phyloP scores from a whole-genome alignment of 2,113 vertebrate genomes.

The Oreochromis niloticus region DNA sequence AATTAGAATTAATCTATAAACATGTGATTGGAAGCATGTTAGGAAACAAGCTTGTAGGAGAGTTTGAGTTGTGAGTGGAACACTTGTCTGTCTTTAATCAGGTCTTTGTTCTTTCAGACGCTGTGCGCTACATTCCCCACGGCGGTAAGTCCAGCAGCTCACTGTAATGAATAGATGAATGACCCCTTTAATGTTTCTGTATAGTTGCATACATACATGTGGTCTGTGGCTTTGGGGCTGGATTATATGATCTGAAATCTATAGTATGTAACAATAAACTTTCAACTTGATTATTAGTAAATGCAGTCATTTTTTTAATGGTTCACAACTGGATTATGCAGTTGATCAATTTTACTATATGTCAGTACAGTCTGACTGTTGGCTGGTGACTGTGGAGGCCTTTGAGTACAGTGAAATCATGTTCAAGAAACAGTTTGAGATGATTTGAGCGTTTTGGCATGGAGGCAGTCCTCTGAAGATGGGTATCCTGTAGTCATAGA shows the following conservation, averaged over 20 bases:
- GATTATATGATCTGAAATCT: background rate
- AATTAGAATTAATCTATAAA: background rate
- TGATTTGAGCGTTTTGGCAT: background rate
- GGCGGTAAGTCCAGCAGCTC: conserved; percentile 45
- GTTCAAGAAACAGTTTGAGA: background rate
- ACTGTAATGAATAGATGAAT: background rate
- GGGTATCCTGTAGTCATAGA: background rate
- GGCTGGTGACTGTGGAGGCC: background rate
- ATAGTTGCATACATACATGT: background rate
- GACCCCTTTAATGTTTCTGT: background rate
- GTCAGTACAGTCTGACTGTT: background rate
- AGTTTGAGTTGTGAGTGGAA: background rate
- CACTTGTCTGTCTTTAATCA: background rate
- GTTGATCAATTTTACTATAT: background rate
- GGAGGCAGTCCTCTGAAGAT: accelerated
- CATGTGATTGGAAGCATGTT: background rate
- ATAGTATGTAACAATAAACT: background rate
- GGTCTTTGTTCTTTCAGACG: conserved; percentile 49
- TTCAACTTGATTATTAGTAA: accelerated
- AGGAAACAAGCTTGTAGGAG: background rate
- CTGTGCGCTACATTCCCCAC: conserved; percentile 70
- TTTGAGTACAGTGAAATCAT: background rate
- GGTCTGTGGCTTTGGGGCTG: background rate
- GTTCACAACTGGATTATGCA: accelerated
- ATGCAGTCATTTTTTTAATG: background rate